phyloP scores from a whole-genome alignment of 2,113 vertebrate species.

The Scomber colias region DNA sequence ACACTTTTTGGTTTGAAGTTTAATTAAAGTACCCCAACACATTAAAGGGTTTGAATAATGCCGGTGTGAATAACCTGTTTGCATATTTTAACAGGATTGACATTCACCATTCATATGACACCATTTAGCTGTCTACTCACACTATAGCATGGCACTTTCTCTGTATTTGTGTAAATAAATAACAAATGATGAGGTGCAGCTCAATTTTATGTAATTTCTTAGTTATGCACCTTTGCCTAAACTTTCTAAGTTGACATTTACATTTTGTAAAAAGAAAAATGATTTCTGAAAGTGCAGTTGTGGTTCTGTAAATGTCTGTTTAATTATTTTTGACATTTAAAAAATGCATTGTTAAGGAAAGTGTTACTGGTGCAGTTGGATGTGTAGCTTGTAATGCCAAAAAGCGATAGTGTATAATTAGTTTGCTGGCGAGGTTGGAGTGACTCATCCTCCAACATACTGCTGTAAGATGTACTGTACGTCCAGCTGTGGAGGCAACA shows the following conservation, averaged over 20 bases:
- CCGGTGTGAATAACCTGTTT: conserved; percentile 18
- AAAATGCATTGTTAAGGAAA: conserved; percentile 25
- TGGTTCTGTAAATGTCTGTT: conserved; percentile 12
- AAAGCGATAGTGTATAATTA: background rate
- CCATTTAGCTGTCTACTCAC: conserved; percentile 22
- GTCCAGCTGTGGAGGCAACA: conserved; percentile 4
- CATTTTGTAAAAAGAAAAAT: conserved; percentile 8
- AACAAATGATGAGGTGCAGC: background rate
- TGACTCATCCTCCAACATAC: background rate
- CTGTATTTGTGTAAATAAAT: conserved; percentile 55
- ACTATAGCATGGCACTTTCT: conserved; percentile 25
- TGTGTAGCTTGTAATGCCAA: conserved; percentile 25
- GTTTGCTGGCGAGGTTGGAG: background rate
- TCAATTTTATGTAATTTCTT: background rate
- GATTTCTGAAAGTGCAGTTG: conserved; percentile 19
- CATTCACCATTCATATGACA: background rate
- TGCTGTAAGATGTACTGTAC: background rate
- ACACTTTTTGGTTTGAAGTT: conserved; percentile 7
- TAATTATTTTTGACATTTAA: background rate
- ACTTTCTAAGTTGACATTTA: conserved; percentile 6
- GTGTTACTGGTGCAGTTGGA: conserved; percentile 28
- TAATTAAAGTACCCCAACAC: background rate
- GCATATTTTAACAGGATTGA: conserved; percentile 33
- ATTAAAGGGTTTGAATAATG: conserved; percentile 31
- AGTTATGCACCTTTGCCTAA: conserved; percentile 11